Evolutionary conservation across 2,797 vertebrate species (phyloP).

Genomic region (Arctocebus calabarensis): DNA sequence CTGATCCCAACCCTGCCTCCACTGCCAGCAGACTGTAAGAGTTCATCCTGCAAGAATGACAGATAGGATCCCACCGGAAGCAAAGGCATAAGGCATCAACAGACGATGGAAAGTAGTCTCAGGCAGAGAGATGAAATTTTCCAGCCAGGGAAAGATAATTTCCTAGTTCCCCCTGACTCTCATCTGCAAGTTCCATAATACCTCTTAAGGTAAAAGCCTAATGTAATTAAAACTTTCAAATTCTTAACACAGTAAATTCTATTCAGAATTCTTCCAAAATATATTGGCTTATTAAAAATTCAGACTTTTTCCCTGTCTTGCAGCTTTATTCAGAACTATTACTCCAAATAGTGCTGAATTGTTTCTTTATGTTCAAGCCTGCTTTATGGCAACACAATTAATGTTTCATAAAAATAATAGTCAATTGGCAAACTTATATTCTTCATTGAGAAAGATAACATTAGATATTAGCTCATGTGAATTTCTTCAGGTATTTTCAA

Average conservation of each 20-base stretch:
- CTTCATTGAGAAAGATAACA: constrained; percentile 8
- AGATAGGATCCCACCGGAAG: not conserved
- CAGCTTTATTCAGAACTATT: not conserved
- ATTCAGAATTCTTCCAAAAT: constrained; percentile 46
- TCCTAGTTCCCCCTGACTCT: not conserved
- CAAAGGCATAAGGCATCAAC: not conserved
- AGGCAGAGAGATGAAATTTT: not conserved
- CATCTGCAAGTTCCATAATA: not conserved
- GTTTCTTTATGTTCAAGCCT: constrained; percentile 4
- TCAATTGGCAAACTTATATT: not conserved
- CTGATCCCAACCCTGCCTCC: accelerated
- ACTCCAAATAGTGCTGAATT: not conserved
- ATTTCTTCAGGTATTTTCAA: constrained; percentile 27
- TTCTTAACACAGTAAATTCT: constrained; percentile 7
- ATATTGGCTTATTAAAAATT: constrained; percentile 59
- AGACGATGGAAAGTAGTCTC: constrained; percentile 7
- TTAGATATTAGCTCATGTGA: not conserved
- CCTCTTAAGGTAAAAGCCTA: constrained; percentile 22
- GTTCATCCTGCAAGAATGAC: not conserved
- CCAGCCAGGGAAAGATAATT: not conserved
- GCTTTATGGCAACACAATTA: constrained; percentile 53
- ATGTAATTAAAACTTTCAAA: constrained; percentile 38
- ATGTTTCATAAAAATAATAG: constrained; percentile 39
- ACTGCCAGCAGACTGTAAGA: not conserved
- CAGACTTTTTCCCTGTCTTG: not conserved